phyloP scores from a whole-genome alignment of 2,888 invertebrate genomes.

The Melanophora roralis region DNA sequence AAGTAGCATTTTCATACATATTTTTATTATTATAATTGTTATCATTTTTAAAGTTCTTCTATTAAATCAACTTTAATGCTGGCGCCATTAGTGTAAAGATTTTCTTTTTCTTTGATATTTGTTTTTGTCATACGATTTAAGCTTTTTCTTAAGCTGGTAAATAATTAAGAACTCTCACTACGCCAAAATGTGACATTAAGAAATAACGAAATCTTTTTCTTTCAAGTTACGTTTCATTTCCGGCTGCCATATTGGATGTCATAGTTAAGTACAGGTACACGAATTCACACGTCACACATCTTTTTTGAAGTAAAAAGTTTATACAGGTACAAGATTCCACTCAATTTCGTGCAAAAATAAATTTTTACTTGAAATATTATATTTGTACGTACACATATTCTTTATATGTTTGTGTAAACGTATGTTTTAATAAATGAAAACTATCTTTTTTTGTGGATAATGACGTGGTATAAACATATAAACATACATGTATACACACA shows the following conservation, averaged over 20 bases:
- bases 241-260: conserved; percentile 71
- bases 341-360: background rate
- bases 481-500: conserved; percentile 23
- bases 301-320: background rate
- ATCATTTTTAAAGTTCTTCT: too few species aligned
- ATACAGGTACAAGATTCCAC: background rate
- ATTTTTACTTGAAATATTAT: background rate
- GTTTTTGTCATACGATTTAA: too few species aligned
- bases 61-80: too few species aligned
- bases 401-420: too few species aligned
- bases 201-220: background rate
- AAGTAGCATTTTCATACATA: too few species aligned
- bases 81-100: too few species aligned
- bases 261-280: background rate
- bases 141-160: too few species aligned
- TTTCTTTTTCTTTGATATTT: too few species aligned
- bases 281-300: too few species aligned
- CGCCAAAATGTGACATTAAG: background rate
- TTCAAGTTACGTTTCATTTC: conserved; percentile 72
- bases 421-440: conserved; percentile 25
- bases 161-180: background rate
- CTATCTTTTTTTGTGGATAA: conserved; percentile 38
- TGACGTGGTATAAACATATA: conserved; percentile 12
- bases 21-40: too few species aligned
- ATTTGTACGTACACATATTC: background rate